Evolutionary conservation across 2,888 invertebrate species (phyloP), one percentile per base, ranked within the genome.

Genomic region (Scotopteryx bipunctaria): DNA sequence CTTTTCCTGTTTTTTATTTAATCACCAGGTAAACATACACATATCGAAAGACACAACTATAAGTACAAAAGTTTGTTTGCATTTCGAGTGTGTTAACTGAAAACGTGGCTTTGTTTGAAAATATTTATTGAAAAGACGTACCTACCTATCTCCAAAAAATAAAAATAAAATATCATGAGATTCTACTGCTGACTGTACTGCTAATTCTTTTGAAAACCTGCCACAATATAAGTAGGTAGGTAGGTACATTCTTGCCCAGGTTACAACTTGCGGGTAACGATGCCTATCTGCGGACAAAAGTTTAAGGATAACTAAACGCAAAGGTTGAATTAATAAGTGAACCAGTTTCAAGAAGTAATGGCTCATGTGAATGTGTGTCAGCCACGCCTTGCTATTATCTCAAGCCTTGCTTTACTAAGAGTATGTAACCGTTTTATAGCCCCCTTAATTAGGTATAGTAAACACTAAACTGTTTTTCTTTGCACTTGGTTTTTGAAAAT

Each of bases 301-400:
- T 31, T 47, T 45, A 51, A 50, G 37, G 46, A 47, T 40, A 44
- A 36, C 36, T 27, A 54, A 43, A 45, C 54, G 48, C 57, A 33
- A 50, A 56, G 45, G 46, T 44, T 52, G 47, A 43, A 56, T 61
- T 49, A 49, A 48, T 55, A 41, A 58, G 55, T 64, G 58, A 59
- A 66, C 67, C 59, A 65, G 64, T 64, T 56, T 38, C 53, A 42
- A 66, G 61, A 66, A 62, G 68, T 73, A 66, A 67, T 66, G 57
- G 44, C 62, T 51, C 59, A 63, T 41, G 59, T 65, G 69, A 70
- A 73, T 73, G 73, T 75, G 49, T 72, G 76, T 69, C 70, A 66
- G 60, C 73, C 76, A 67, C 71, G 61, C 76, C 73, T 65, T 56
- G 60, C 60, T 56, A 70, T 73, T 73, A 76, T 68, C 36, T 64